Percentiles rank a stretch among this genome's conserved stretches.
These are phyloP conservation scores for Chelonoidis abingdonii DNA, from an alignment of 2,113 vertebrate species.

Conservation along the genomic window DNA sequence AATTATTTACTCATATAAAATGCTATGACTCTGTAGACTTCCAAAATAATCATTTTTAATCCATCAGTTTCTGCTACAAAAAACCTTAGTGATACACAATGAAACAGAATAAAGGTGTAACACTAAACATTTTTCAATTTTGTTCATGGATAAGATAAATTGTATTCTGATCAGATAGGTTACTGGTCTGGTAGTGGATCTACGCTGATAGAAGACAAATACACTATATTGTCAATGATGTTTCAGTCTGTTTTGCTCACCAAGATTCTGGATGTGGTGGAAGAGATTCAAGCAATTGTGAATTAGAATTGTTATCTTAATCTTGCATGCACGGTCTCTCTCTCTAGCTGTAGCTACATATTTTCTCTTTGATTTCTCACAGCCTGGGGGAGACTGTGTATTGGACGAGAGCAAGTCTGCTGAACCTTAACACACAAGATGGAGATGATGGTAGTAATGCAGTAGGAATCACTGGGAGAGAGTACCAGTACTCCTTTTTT, in stretches of 20 bases:
- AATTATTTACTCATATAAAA: background rate
- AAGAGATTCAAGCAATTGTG: background rate
- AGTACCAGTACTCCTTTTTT: background rate
- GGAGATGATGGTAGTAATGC: background rate
- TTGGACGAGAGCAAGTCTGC: background rate
- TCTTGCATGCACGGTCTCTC: background rate
- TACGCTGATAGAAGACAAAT: background rate
- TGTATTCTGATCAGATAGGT: background rate
- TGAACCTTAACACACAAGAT: background rate
- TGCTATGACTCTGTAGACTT: background rate
- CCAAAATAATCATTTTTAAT: background rate
- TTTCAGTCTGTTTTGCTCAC: background rate
- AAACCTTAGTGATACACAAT: background rate
- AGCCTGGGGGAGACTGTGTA: background rate
- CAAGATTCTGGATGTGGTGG: background rate
- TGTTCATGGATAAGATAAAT: background rate
- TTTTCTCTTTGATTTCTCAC: background rate
- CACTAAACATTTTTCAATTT: background rate
- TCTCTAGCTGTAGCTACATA: too few relatives aligned
- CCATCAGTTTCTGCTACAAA: background rate
- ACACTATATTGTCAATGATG: background rate
- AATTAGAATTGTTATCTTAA: background rate
- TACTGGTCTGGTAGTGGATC: background rate
- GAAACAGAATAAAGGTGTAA: background rate
- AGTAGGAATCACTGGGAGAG: background rate